phyloP scores from a whole-genome alignment of 2,113 vertebrate species.

The Dromaius novaehollandiae region DNA sequence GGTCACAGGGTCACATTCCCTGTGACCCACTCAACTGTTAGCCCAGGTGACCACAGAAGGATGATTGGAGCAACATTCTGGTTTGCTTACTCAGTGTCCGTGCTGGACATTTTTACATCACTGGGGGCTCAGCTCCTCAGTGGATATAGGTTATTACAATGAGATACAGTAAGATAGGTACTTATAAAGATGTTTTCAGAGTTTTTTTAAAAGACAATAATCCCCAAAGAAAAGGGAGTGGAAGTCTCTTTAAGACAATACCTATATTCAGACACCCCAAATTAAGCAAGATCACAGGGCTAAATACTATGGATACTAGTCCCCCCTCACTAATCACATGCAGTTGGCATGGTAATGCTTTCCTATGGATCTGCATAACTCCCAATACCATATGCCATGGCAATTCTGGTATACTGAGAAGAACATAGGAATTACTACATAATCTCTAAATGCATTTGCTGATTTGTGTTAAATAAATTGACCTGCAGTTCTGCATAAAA shows the following conservation, averaged over 20 bases:
- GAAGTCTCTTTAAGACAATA: not conserved
- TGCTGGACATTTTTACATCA: not conserved
- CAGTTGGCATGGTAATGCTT: conserved; percentile 30
- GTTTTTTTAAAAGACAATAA: not conserved
- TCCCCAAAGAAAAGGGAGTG: not conserved
- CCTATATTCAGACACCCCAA: not conserved
- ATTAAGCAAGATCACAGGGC: not conserved
- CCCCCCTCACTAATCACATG: not conserved
- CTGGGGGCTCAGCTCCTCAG: not conserved
- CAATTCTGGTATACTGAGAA: not conserved
- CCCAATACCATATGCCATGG: not conserved
- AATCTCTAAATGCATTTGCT: not conserved
- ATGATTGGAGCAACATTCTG: not conserved
- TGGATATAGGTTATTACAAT: not conserved
- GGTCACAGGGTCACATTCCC: not conserved
- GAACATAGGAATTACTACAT: not conserved
- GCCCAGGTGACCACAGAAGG: not conserved
- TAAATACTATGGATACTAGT: not conserved
- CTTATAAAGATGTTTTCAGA: not conserved
- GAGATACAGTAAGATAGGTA: not conserved
- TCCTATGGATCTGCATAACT: not conserved
- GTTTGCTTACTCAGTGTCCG: not conserved
- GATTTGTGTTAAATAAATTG: conserved; percentile 7
- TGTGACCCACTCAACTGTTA: not conserved
- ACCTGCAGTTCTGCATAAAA: not conserved